Evolutionary conservation across 2,113 vertebrate genomes (phyloP).

Genomic region (Dolichotis patagonum): DNA sequence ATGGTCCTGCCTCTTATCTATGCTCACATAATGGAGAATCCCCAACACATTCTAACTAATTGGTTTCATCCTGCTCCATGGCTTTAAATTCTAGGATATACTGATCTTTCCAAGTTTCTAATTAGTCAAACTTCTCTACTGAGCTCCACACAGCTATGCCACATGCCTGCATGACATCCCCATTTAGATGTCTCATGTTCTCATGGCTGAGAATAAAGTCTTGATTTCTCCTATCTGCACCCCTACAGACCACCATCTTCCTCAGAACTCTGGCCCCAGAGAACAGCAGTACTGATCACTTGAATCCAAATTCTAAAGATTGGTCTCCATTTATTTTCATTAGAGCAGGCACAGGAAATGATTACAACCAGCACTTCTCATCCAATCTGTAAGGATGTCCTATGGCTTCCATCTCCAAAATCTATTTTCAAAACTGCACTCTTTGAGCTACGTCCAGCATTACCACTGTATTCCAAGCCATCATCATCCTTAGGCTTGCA

Average conservation of each 20-base stretch:
- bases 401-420: slow-evolving; percentile 20
- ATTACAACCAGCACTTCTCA: no score
- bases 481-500: neutral
- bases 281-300: neutral
- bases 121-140: slow-evolving; percentile 36
- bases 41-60: neutral
- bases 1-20: neutral
- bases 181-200: neutral
- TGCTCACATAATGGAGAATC: neutral
- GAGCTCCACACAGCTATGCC: neutral
- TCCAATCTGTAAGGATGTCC: neutral
- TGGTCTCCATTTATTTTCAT: no score
- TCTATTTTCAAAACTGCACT: neutral
- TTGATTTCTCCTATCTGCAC: neutral
- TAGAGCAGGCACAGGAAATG: no score
- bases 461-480: neutral
- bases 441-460: neutral
- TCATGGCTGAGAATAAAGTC: neutral
- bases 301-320: neutral
- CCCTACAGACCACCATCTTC: neutral
- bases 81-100: neutral
- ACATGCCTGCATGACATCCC: neutral
- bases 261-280: neutral
- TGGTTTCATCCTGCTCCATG: neutral
- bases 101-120: slow-evolving; percentile 1